Conservation (phyloP, 2,113 vertebrate genomes). For the Oenanthe oenanthe region DNA sequence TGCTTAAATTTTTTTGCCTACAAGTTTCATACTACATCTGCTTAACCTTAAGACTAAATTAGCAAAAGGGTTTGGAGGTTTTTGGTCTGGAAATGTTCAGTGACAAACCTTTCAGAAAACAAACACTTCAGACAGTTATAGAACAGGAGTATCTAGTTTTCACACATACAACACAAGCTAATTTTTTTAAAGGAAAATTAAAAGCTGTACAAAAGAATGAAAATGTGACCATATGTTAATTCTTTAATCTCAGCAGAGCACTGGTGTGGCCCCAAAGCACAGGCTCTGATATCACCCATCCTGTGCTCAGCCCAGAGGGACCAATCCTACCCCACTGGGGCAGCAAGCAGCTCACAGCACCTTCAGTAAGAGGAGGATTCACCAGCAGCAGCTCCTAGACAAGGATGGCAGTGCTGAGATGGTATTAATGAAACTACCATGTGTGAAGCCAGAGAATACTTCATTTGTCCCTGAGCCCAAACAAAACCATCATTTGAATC, state of each 20-base stretch:
- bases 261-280: not conserved
- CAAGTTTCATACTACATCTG: not conserved
- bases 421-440: not conserved
- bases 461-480: not conserved
- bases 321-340: not conserved
- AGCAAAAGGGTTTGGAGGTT: not conserved
- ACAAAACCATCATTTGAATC: not conserved
- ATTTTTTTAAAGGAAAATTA: not conserved
- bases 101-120: not conserved
- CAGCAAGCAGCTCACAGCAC: not conserved
- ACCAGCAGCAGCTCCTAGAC: not conserved
- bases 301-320: not conserved
- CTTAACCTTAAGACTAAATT: constrained; percentile 3
- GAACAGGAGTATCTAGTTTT: not conserved
- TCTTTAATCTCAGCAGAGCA: not conserved
- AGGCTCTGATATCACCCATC: not conserved
- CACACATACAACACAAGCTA: not conserved
- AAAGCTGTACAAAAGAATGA: not conserved
- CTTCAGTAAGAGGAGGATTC: not conserved
- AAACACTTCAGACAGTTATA: not conserved
- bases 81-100: not conserved
- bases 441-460: not conserved
- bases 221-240: constrained; percentile 5
- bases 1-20: not conserved
- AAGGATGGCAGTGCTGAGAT: not conserved